Evolutionary conservation across 2,113 vertebrate genomes (phyloP), one percentile per base, ranked within the genome.

Genomic region (Rousettus leschenaultii): DNA sequence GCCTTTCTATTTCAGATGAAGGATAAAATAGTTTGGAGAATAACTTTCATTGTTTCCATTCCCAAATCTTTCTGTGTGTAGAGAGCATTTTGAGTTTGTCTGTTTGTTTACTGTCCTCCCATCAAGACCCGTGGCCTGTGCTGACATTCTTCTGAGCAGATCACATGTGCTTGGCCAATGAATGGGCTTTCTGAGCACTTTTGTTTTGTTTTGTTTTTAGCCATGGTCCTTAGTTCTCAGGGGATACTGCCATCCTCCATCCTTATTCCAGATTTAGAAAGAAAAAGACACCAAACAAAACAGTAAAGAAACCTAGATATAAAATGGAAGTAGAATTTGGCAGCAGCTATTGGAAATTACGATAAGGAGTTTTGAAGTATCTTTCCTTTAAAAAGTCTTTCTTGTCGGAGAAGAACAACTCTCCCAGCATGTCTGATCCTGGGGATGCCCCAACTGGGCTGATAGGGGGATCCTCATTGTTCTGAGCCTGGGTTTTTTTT

Each of bases 121-220:
- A 91, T 66, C 91, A 80, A 94, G 97, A 95, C 88, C 86, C 40
- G 75, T 4, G 30, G 96, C 85, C 89, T 28, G 68, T 84, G 96
- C 96, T 5, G 94, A 95, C 97, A 96, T 98, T 98, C 97, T 95
- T 75, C 78, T 24, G 91, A 84, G 78, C 66, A 59, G 84, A 73
- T 98, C 98, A 96, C 95, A 85, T 95, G 98, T 38, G 18, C 77
- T 71, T 97, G 97, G 93, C 97, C 87, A 57, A 82, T 48, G 19
- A 53, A 3, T 33, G 70, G 73, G 61, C 68, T 0, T 93, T 97
- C 97, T 97, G 95, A 96, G 86, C 92, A 22, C 88, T 88, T 94
- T 92, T 89, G 92, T 87, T 97, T 51, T 15, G 14, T 88, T 91
- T 97, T 95, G 93, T 96, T 92, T 96, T 70, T 70, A 51, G 45